phyloP scores from a whole-genome alignment of 2,888 invertebrate genomes.

The Scaptodrosophila latifasciaeformis region DNA sequence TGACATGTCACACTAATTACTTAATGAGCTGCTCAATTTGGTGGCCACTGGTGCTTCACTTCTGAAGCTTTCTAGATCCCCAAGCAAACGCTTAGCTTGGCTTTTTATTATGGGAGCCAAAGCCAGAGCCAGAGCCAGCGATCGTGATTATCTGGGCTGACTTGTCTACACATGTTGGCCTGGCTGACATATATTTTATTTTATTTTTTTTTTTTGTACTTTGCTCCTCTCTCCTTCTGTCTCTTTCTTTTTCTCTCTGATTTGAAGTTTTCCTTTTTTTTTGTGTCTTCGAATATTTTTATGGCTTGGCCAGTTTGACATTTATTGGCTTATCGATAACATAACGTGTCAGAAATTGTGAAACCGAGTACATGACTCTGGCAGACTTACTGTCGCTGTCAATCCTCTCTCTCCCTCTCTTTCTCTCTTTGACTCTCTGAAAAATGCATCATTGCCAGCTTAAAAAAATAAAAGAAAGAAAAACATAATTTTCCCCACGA shows the following conservation, averaged over 20 bases:
- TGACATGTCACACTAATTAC: conserved; percentile 74
- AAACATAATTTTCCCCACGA: not conserved
- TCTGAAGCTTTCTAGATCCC: no score
- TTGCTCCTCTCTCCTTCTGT: conserved; percentile 1
- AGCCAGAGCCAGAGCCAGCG: conserved; percentile 15
- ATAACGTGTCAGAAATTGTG: conserved; percentile 44
- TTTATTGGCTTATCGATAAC: conserved; percentile 50
- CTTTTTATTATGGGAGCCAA: conserved; percentile 12
- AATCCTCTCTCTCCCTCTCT: no score
- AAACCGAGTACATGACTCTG: conserved; percentile 16
- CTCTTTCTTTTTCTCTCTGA: conserved; percentile 9
- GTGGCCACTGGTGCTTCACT: not conserved
- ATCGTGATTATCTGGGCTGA: not conserved
- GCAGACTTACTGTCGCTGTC: conserved; percentile 1
- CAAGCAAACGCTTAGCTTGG: conserved; percentile 30
- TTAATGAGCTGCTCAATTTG: conserved; percentile 61
- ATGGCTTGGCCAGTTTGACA: conserved; percentile 37
- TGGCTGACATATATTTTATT: no score
- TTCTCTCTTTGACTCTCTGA: no score
- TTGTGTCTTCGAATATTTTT: conserved; percentile 30
- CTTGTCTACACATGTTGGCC: no score
- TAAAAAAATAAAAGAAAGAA: no score
- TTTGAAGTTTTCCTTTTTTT: conserved; percentile 22
- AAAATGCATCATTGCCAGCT: conserved; percentile 37
- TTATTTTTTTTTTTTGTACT: no score